These are phyloP conservation scores for Gorsachius goisagi DNA, from an alignment of 2,113 vertebrate genomes.

Conservation along the genomic window DNA sequence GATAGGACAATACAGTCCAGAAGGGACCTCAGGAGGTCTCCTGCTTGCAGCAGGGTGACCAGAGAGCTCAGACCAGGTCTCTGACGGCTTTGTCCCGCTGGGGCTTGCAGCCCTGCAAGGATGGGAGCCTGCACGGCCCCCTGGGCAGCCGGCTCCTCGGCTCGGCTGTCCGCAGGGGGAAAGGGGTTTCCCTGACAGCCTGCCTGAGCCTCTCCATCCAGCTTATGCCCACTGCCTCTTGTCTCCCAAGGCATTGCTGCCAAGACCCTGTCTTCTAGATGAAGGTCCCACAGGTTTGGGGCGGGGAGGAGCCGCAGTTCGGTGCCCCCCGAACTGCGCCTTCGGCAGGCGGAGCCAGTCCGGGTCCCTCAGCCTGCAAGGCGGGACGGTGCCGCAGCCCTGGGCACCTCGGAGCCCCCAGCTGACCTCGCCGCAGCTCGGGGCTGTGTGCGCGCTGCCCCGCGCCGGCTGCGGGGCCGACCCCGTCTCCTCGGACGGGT, in stretches of 20 bases:
- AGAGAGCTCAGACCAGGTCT: background rate
- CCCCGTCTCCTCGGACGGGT: no score
- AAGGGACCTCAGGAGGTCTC: background rate
- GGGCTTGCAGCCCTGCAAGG: background rate
- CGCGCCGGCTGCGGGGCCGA: no score
- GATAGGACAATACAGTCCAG: background rate
- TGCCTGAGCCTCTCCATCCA: accelerated
- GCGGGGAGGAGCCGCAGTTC: no score
- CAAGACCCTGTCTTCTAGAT: background rate
- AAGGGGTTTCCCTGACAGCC: background rate
- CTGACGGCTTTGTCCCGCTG: background rate
- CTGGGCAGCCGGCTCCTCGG: background rate
- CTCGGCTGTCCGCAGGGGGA: background rate
- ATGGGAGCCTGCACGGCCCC: background rate
- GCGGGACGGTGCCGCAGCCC: background rate
- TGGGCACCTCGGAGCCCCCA: no score
- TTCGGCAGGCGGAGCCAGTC: background rate
- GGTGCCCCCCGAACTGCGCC: accelerated
- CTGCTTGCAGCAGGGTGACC: background rate
- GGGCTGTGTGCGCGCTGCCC: no score
- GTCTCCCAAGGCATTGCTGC: background rate
- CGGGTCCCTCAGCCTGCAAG: background rate
- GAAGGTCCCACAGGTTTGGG: background rate
- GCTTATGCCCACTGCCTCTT: accelerated
- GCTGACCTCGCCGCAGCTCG: no score